A percentile compares a stretch with the other conserved stretches of the same genome.
Evolutionary conservation across 2,113 vertebrate genomes (phyloP).

Genomic region (Reinhardtius hippoglossoides): DNA sequence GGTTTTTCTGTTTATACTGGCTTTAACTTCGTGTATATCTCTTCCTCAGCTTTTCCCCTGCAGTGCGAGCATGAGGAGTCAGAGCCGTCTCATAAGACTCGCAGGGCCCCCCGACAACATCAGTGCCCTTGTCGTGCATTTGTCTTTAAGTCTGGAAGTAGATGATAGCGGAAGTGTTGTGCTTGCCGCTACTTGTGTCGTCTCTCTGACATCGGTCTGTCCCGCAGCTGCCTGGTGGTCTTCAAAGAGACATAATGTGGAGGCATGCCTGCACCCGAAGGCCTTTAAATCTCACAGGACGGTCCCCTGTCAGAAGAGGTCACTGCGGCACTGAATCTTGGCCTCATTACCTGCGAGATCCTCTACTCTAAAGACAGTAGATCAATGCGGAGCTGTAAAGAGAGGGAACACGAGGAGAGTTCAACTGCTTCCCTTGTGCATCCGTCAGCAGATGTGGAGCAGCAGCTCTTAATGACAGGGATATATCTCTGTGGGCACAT

Average conservation of each 20-base stretch:
- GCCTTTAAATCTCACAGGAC: conserved; percentile 6
- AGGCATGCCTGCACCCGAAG: not conserved
- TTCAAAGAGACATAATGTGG: conserved; percentile 8
- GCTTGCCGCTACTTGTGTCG: conserved; percentile 3
- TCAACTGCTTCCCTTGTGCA: conserved; percentile 28
- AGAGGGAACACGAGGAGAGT: conserved; percentile 31
- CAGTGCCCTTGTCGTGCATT: not conserved
- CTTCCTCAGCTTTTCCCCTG: conserved; percentile 18
- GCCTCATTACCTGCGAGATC: conserved; percentile 8
- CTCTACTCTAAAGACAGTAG: not conserved
- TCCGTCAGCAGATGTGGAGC: conserved; percentile 24
- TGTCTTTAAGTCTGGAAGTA: conserved; percentile 26
- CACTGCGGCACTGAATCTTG: conserved; percentile 20
- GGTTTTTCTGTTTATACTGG: conserved; percentile 47
- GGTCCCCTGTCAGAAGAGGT: conserved; percentile 19
- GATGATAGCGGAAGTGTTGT: conserved; percentile 1
- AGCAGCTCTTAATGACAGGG: conserved; percentile 23
- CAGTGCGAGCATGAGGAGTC: conserved; percentile 12
- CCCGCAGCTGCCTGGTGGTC: conserved; percentile 28
- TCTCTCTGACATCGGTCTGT: not conserved
- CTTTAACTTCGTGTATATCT: conserved; percentile 28
- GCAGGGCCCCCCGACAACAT: conserved; percentile 35
- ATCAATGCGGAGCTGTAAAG: not conserved
- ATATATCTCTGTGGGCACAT: conserved; percentile 38
- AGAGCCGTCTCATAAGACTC: conserved; percentile 2